Evolutionary conservation across 1,140 invertebrate species (phyloP), one percentile per base, ranked within the genome.

Genomic region (Sminthurides bifidus): DNA sequence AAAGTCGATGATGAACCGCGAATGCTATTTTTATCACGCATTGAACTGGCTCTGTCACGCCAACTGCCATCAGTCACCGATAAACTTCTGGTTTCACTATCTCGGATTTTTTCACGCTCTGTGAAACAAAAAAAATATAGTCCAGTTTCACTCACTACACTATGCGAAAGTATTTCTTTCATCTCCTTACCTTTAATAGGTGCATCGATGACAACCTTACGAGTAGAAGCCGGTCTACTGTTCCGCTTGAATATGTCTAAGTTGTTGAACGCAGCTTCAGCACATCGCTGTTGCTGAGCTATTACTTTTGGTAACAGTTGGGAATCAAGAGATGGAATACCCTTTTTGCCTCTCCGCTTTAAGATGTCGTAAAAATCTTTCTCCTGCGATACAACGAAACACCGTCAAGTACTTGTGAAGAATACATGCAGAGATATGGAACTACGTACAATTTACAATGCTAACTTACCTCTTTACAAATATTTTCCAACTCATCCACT

Each of bases 351-450:
- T 21, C 23, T 30, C 4, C 30, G 10, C 26, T 49, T 49, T 6
- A 49, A 33, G 29, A 49, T 27, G 4, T 23, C 10, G 23, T 31
- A 21, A 35, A 49, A 49, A n/a, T 49, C 46, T 33, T 49, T 49
- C 26, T 49, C 46, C 46, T 49, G 19, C 19, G 35, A 41, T 6
- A 21, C n/a, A 8, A 41, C 5, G 23, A 6, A 41, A n/a, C n/a
- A n/a, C n/a, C n/a, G n/a, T n/a, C n/a, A n/a, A n/a, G n/a, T n/a
- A n/a, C n/a, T n/a, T n/a, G n/a, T n/a, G n/a, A n/a, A n/a, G n/a
- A n/a, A n/a, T n/a, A 41, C n/a, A 8, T 41, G 23, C 6, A 17
- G 23, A 41, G 17, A 35, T 35, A 35, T 35, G 10, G 10, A 35
- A 10, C 10, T n/a, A 35, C 33, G 10, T 10, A 35, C 33, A 35